Conservation (phyloP, 2,888 invertebrate species). For the Phorcus lineatus region DNA sequence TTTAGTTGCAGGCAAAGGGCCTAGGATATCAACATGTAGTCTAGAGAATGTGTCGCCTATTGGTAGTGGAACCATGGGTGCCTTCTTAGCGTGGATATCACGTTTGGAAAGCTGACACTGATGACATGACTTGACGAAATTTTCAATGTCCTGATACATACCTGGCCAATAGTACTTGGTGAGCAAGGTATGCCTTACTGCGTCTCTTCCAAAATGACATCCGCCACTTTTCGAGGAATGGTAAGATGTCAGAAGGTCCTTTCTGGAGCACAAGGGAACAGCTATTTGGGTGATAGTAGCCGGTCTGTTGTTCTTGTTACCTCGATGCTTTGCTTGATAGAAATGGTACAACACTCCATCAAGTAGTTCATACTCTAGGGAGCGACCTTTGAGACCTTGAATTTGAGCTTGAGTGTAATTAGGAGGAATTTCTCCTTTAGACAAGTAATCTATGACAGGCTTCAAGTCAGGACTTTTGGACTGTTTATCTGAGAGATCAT, state of each 20-base stretch:
- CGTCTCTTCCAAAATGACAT: constrained; percentile 20
- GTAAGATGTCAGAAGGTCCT: not conserved
- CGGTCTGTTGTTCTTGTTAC: not conserved
- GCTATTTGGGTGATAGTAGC: not conserved
- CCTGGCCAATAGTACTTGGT: constrained; percentile 33
- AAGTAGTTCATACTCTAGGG: not conserved
- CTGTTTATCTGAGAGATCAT: not conserved
- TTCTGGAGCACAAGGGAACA: too few species aligned
- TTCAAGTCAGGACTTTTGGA: not conserved
- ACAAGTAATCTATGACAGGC: not conserved
- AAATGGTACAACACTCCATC: constrained; percentile 13
- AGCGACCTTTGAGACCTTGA: not conserved
- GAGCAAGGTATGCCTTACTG: constrained; percentile 20
- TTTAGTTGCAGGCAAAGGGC: constrained; percentile 35
- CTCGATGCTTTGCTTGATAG: not conserved
- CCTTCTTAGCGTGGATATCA: constrained; percentile 20
- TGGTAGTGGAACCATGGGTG: constrained; percentile 37
- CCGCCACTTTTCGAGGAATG: constrained; percentile 27
- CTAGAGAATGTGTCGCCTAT: constrained; percentile 30
- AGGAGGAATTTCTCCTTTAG: not conserved
- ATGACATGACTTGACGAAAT: constrained; percentile 33
- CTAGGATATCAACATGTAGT: constrained; percentile 44
- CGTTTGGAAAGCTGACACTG: constrained; percentile 34
- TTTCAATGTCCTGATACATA: constrained; percentile 32
- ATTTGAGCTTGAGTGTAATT: not conserved